Evolutionary conservation across 2,888 invertebrate species (phyloP), one percentile per base, ranked within the genome.

Genomic region (Catocala sponsa): DNA sequence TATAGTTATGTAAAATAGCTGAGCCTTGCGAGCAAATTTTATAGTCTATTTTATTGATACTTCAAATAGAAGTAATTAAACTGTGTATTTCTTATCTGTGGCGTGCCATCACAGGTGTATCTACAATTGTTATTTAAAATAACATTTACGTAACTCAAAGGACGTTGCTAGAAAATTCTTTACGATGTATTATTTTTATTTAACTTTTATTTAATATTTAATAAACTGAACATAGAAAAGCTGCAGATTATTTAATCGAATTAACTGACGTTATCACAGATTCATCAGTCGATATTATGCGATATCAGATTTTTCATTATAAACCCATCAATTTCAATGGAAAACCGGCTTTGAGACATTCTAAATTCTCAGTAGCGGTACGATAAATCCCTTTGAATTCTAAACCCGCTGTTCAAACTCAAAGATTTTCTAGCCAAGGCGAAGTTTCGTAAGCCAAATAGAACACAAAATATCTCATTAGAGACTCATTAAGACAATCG

Each of bases 381-480:
- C 15, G 32, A 59, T 55, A 56, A 59, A 64, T 42, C 11, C 50
- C 32, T 55, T 32, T 49, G 44, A 38, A 38, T 46, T 12, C 9
- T 15, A 51, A n/a, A 52, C 63, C 64, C 55, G 55, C 68, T 75
- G 69, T 66, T 35, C 59, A 67, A 74, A 74, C 53, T 68, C 55
- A 59, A 76, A 77, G 72, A 68, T 74, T 73, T 70, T 62, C 61
- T 62, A 71, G 59, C 63, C 69, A 66, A 72, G 70, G 75, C 68
- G 64, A 70, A 68, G 74, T 81, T 84, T 82, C 81, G 77, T 76
- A 80, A 83, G 58, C 67, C 76, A 80, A 81, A 84, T 72, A 80
- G 53, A 64, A 79, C 70, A 82, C 76, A 82, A 72, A 84, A 82
- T 80, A 79, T 81, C 83, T 88, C 89, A 89, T 90, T 89, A 89